Evolutionary conservation across 2,797 vertebrate genomes (phyloP).

Genomic region (Cyprinodon diabolis): DNA sequence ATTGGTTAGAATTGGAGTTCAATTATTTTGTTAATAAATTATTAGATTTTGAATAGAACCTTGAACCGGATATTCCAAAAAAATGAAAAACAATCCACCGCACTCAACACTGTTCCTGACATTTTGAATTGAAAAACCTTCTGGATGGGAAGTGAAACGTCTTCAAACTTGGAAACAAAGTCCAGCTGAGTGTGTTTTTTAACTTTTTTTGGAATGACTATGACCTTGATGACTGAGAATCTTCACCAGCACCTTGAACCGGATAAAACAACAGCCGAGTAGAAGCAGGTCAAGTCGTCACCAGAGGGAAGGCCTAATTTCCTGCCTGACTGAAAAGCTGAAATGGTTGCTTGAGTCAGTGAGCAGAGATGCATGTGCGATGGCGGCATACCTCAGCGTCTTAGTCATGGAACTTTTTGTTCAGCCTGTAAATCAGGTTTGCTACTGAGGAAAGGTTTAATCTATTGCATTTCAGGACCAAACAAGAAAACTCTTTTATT

Average conservation of each 20-base stretch:
- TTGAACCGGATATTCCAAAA: too few species aligned
- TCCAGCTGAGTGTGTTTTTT: too few species aligned
- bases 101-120: too few species aligned
- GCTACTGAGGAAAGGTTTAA: not conserved
- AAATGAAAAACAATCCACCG: too few species aligned
- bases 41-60: too few species aligned
- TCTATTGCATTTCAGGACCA: not conserved
- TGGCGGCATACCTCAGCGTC: not conserved
- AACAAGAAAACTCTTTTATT: not conserved
- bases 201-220: too few species aligned
- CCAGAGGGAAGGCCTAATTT: not conserved
- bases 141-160: too few species aligned
- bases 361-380: not conserved
- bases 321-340: not conserved
- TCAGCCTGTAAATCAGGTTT: not conserved
- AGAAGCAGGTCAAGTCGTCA: not conserved
- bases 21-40: too few species aligned
- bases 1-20: too few species aligned
- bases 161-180: too few species aligned
- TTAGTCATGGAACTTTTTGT: not conserved
- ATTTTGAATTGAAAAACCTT: too few species aligned
- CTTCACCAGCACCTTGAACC: not conserved
- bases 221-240: too few species aligned
- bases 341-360: not conserved
- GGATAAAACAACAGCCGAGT: not conserved